A percentile compares a stretch with the other conserved stretches of the same genome.
These are phyloP conservation scores for Hystrix cristata DNA, from an alignment of 2,113 vertebrate species.

Conservation along the genomic window DNA sequence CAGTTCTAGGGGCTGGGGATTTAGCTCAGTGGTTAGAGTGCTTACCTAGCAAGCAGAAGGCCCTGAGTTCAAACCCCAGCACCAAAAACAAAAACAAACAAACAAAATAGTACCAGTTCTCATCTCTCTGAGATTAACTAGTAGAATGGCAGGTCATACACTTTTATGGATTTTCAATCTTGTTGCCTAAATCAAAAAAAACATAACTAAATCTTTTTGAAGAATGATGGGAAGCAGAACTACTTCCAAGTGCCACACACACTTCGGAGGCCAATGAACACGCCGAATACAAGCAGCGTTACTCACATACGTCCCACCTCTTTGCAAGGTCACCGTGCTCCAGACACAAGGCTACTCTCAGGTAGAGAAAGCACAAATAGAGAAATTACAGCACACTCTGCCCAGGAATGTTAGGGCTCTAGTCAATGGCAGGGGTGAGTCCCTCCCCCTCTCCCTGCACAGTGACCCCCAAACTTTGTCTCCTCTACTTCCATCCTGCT, in stretches of 20 bases:
- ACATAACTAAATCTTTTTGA: background rate
- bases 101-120: background rate
- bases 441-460: background rate
- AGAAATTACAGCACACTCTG: background rate
- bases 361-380: background rate
- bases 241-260: background rate
- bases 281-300: background rate
- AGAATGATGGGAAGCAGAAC: background rate
- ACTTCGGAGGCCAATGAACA: background rate
- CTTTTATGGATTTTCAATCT: background rate
- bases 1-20: background rate
- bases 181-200: background rate
- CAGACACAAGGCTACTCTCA: background rate
- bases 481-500: background rate
- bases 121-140: background rate
- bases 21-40: too few species aligned
- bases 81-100: too few species aligned
- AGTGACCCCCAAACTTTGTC: background rate
- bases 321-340: background rate
- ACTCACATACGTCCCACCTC: background rate
- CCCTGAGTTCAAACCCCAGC: too few species aligned
- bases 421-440: accelerated
- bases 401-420: background rate
- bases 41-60: too few species aligned
- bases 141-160: background rate